These are phyloP conservation scores for Zosterops hypoxanthus DNA, from an alignment of 2,113 vertebrate genomes.

Conservation along the genomic window DNA sequence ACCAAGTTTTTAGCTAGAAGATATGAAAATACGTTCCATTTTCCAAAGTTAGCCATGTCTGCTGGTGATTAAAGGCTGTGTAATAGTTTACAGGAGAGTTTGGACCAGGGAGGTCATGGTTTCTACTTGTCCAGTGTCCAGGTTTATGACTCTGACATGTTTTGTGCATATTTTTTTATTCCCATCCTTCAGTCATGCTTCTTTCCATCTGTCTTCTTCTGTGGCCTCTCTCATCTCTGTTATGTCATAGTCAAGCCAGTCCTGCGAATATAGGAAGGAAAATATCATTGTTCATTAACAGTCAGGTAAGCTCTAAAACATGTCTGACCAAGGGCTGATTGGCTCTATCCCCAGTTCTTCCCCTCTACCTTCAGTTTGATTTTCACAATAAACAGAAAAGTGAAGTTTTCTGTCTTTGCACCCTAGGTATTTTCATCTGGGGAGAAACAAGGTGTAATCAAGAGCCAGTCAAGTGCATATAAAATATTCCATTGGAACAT, in stretches of 20 bases:
- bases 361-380: neutral
- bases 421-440: neutral
- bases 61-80: neutral
- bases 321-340: neutral
- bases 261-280: neutral
- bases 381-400: neutral
- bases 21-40: neutral
- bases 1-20: neutral
- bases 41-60: neutral
- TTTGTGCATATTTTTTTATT: neutral
- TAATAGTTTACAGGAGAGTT: neutral
- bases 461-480: neutral
- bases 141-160: neutral
- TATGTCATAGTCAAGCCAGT: neutral
- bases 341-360: neutral
- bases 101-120: neutral
- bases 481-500: neutral
- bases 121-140: neutral
- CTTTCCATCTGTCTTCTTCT: neutral
- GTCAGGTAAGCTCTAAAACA: neutral
- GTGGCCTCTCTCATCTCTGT: neutral
- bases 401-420: neutral
- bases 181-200: neutral
- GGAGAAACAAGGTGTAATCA: neutral
- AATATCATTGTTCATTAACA: neutral